Evolutionary conservation across 2,888 invertebrate species (phyloP).

Genomic region (Apomyelois bistriatella): DNA sequence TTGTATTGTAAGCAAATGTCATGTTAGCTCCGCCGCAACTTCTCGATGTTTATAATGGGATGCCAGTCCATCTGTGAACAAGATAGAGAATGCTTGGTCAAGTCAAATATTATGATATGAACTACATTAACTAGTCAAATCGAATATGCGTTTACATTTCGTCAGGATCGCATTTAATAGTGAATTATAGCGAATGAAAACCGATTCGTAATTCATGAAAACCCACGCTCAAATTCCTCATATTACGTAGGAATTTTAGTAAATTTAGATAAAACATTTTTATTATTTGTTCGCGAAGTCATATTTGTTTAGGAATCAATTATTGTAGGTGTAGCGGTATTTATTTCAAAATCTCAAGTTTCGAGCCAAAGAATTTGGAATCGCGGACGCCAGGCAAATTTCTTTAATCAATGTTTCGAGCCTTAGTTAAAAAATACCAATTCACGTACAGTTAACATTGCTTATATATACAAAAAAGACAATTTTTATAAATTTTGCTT

Average conservation of each 20-base stretch:
- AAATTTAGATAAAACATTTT: background rate
- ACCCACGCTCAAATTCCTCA: conserved; percentile 6
- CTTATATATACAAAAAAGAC: too few relatives aligned
- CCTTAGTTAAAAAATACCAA: too few relatives aligned
- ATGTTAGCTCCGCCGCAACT: conserved; percentile 34
- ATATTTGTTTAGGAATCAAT: too few relatives aligned
- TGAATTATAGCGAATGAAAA: background rate
- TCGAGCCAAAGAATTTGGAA: too few relatives aligned
- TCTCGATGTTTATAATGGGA: conserved; percentile 18
- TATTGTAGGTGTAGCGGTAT: too few relatives aligned
- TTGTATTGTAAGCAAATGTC: conserved; percentile 38
- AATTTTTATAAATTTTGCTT: too few relatives aligned
- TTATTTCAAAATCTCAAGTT: too few relatives aligned
- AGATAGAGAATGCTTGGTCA: conserved; percentile 19
- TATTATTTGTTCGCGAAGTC: too few relatives aligned
- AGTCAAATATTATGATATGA: background rate
- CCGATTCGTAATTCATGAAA: background rate
- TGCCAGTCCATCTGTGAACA: conserved; percentile 63
- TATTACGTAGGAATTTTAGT: background rate
- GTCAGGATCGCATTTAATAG: background rate
- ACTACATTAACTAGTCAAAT: conserved; percentile 5
- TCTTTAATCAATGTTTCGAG: too few relatives aligned
- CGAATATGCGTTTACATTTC: background rate
- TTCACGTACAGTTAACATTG: too few relatives aligned
- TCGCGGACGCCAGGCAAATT: too few relatives aligned